Base-by-base conservation (phyloP, 2,113 vertebrate species). In the Clinocottus analis region DNA sequence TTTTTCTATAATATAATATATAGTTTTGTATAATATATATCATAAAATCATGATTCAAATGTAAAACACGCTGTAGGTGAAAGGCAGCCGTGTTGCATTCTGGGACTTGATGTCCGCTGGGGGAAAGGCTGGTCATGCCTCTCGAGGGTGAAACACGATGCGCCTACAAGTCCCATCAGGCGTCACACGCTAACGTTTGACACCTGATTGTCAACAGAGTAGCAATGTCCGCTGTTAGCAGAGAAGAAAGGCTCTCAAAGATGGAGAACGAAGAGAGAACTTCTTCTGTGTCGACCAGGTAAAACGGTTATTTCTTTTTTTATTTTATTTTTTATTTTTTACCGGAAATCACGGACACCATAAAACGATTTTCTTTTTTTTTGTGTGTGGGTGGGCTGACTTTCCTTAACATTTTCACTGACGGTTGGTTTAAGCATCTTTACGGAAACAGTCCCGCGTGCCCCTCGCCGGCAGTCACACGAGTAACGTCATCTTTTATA, bases 201-300 rank as follows among this genome's bases (percentile, higher is more conserved):
- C 91, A 92, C 88, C 86, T 93, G 91, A 91, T 80, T 90, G 92
- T 93, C 90, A 94, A 92, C 84, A 89, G 83, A 89, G 13, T 61
- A 75, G 86, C 76, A 63, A 92, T 93, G 88, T 93, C 92, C 80
- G 73, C 83, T 51, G 87, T 87, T 88, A 89, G 79, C 74, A 72
- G 66, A 72, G 91, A 93, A 84, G 85, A 82, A 87, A 91, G 82
- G 59, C 61, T 84, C 49, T 67, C 90, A 90, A 80, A 90, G 79
- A 95, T 95, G 94, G 94, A 95, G 77, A 89, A 77, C 76, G 91
- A 88, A 61, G 93, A 94, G 29, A 95, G 89, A 87, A 79, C 87
- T n/a, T 79, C 91, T 9, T 68, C 87, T 37, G 39, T 89, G 6
- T 77, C 86, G n/a, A 87, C 58, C 83, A 94, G 93, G 94, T 95